A percentile compares a stretch with the other conserved stretches of the same genome.
Conservation (phyloP, 2,113 vertebrate genomes). For the Odobenus rosmarus region DNA sequence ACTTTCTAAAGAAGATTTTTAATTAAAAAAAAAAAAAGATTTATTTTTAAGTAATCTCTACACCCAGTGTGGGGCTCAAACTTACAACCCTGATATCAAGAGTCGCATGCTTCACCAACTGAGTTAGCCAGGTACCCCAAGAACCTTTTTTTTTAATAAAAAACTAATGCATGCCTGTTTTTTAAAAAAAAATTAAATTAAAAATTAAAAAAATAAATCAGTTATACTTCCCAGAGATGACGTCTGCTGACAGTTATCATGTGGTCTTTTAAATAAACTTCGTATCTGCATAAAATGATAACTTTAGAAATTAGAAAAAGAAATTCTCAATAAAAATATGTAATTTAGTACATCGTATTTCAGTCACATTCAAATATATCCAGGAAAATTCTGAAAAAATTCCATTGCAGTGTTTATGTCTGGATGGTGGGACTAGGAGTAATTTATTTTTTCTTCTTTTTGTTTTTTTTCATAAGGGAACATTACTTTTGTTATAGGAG, state of each 20-base stretch:
- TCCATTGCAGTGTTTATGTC: background rate
- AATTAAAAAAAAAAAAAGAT: background rate
- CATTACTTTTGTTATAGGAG: background rate
- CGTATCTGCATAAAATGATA: background rate
- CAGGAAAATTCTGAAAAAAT: background rate
- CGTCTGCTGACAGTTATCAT: background rate
- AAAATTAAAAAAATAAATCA: background rate
- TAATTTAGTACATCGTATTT: conserved; percentile 24
- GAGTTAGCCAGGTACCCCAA: background rate
- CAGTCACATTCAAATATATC: background rate
- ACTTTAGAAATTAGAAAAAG: background rate
- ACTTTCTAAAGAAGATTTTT: background rate
- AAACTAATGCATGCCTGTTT: background rate
- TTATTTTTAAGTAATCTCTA: background rate
- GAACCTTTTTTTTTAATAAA: background rate
- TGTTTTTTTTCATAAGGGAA: background rate
- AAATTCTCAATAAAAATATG: conserved; percentile 6
- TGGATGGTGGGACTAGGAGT: background rate
- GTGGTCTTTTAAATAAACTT: conserved; percentile 11
- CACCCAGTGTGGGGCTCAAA: background rate
- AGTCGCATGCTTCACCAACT: background rate
- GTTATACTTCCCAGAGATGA: background rate
- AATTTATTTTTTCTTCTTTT: conserved; percentile 14
- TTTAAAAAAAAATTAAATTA: background rate
- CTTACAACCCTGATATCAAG: background rate